Conservation (phyloP, 2,113 vertebrate genomes). For the Heteronetta atricapilla region DNA sequence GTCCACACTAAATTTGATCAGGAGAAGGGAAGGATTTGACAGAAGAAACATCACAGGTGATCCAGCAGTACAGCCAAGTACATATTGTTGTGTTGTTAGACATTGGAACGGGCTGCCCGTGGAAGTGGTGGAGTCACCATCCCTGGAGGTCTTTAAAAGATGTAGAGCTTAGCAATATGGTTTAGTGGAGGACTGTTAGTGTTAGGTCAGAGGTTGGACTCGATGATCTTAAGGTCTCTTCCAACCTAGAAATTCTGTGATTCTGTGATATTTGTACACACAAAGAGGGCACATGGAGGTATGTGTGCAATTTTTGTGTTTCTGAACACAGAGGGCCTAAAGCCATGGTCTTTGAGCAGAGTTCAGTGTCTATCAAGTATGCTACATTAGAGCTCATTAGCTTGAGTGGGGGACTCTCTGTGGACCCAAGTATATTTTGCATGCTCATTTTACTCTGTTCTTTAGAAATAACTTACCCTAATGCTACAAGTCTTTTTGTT, state of each 20-base stretch:
- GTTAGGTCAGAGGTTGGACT: too few relatives aligned
- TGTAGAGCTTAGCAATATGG: too few relatives aligned
- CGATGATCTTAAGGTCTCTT: too few relatives aligned
- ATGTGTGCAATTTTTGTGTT: neutral
- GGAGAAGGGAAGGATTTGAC: neutral
- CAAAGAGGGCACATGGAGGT: neutral
- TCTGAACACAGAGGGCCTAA: neutral
- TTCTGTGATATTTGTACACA: rapidly evolving
- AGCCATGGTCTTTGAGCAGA: neutral
- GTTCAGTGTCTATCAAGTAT: neutral
- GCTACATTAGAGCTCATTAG: neutral
- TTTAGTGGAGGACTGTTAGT: too few relatives aligned
- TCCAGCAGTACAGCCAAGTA: neutral
- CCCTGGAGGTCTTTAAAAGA: too few relatives aligned
- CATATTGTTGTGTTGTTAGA: too few relatives aligned
- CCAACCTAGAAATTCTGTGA: too few relatives aligned
- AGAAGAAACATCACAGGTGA: neutral
- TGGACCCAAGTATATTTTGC: neutral
- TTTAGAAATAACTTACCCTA: neutral
- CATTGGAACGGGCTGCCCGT: too few relatives aligned
- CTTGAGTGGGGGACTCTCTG: neutral
- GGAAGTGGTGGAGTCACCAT: too few relatives aligned
- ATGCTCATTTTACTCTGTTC: neutral
- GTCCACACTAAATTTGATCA: neutral
- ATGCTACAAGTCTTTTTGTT: neutral